A percentile compares a stretch with the other conserved stretches of the same genome.
Conservation (phyloP, 2,888 invertebrate genomes). For the Adelphocoris suturalis region DNA sequence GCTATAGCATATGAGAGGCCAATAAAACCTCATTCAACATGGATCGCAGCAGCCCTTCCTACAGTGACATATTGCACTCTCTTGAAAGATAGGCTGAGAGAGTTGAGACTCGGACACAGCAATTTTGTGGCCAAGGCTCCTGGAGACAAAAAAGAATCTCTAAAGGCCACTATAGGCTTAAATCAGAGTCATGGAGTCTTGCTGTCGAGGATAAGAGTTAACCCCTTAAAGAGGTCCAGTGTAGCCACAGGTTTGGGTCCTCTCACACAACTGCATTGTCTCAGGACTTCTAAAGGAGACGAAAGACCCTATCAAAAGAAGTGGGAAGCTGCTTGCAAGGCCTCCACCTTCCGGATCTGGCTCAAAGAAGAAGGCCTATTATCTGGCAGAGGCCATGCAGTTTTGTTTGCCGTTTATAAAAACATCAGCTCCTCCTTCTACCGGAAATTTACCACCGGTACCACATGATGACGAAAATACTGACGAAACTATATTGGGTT, state of each 20-base stretch:
- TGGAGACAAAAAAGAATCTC: too few species aligned
- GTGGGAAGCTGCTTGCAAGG: not conserved
- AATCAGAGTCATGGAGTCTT: too few species aligned
- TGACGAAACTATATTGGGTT: not conserved
- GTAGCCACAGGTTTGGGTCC: not conserved
- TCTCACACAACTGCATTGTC: not conserved
- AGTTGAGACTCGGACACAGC: too few species aligned
- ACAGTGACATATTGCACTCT: too few species aligned
- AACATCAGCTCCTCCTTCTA: not conserved
- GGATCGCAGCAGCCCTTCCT: too few species aligned
- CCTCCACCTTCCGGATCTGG: conserved; percentile 21
- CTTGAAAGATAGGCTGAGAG: too few species aligned
- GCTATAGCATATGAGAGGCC: too few species aligned
- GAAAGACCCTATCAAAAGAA: not conserved
- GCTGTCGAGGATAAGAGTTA: not conserved
- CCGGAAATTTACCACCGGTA: not conserved
- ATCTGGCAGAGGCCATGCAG: conserved; percentile 63
- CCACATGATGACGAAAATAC: not conserved
- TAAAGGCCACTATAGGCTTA: too few species aligned
- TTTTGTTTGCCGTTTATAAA: conserved; percentile 61
- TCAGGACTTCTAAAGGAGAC: not conserved
- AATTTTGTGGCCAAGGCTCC: too few species aligned
- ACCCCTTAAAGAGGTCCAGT: not conserved
- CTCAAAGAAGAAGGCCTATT: conserved; percentile 49
- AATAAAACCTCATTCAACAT: not conserved